These are phyloP conservation scores for Hyposoter didymator DNA, from an alignment of 2,888 invertebrate species.

Conservation along the genomic window DNA sequence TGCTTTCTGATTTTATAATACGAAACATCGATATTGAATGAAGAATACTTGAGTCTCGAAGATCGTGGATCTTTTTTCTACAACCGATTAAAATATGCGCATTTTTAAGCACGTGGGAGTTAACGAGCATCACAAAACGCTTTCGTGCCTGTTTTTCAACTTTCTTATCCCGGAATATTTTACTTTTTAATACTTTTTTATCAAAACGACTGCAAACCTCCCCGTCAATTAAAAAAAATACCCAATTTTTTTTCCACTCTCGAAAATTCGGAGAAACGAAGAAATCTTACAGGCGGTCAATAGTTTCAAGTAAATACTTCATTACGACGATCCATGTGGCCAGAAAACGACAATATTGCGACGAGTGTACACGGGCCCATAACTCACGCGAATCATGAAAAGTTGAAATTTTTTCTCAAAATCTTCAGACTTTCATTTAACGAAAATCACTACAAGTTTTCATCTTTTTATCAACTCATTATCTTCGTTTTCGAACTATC, in stretches of 20 bases:
- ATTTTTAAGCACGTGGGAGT: no score
- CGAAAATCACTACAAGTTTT: no score
- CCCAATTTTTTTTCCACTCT: background rate
- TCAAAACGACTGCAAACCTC: background rate
- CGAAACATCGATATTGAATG: background rate
- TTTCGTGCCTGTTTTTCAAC: background rate
- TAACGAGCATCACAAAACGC: background rate
- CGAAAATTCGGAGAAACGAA: background rate
- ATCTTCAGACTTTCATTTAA: no score
- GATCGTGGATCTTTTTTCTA: background rate
- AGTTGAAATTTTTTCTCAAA: no score
- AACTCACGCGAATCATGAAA: constrained; percentile 48
- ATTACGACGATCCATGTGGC: constrained; percentile 59
- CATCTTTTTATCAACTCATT: no score
- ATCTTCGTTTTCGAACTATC: no score
- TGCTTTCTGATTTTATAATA: background rate
- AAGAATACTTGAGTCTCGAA: background rate
- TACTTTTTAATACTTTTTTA: background rate
- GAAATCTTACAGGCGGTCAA: constrained; percentile 33
- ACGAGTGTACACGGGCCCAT: constrained; percentile 63
- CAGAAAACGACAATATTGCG: constrained; percentile 56
- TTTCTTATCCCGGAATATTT: background rate
- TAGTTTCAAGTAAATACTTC: constrained; percentile 60
- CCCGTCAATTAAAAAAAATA: background rate
- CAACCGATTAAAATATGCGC: background rate